Evolutionary conservation across 2,797 vertebrate genomes (phyloP).

Genomic region (Lagodon rhomboides): DNA sequence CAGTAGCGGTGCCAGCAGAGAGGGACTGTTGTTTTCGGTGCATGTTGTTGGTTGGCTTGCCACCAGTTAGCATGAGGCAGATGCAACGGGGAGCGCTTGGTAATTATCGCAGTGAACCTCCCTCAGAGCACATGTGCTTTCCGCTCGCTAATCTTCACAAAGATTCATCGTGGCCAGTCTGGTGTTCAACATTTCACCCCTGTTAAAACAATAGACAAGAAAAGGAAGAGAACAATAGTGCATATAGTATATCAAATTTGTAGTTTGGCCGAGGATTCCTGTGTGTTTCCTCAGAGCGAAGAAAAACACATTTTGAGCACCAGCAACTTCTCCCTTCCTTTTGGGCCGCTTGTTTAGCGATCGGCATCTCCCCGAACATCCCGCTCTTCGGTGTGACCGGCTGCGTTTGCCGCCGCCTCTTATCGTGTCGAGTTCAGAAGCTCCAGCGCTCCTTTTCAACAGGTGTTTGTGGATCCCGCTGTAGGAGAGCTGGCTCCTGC

Average conservation of each 20-base stretch:
- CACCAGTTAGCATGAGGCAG: conserved; percentile 81
- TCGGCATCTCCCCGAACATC: conserved; percentile 23
- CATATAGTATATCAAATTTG: conserved; percentile 11
- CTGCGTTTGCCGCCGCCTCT: conserved; percentile 34
- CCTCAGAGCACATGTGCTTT: conserved; percentile 81
- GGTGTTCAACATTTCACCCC: conserved; percentile 55
- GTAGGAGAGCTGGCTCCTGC: conserved; percentile 63
- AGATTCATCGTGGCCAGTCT: conserved; percentile 55
- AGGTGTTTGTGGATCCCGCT: conserved; percentile 69
- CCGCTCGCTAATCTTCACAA: conserved; percentile 66
- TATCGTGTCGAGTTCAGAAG: conserved; percentile 64
- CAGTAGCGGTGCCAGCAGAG: conserved; percentile 69
- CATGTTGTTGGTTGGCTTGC: conserved; percentile 75
- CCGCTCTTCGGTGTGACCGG: conserved; percentile 10
- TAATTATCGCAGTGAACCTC: conserved; percentile 78
- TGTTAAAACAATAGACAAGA: conserved; percentile 45
- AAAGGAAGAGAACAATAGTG: conserved; percentile 29
- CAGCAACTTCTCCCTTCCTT: conserved; percentile 31
- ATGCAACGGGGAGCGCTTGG: conserved; percentile 78
- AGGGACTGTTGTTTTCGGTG: conserved; percentile 76
- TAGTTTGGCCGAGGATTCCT: neutral
- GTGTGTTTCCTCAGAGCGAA: conserved; percentile 30
- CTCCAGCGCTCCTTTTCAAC: conserved; percentile 63
- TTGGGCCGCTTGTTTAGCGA: conserved; percentile 9
- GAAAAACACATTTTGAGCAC: conserved; percentile 37